phyloP scores from a whole-genome alignment of 2,888 invertebrate species.

The Acleris laterana region DNA sequence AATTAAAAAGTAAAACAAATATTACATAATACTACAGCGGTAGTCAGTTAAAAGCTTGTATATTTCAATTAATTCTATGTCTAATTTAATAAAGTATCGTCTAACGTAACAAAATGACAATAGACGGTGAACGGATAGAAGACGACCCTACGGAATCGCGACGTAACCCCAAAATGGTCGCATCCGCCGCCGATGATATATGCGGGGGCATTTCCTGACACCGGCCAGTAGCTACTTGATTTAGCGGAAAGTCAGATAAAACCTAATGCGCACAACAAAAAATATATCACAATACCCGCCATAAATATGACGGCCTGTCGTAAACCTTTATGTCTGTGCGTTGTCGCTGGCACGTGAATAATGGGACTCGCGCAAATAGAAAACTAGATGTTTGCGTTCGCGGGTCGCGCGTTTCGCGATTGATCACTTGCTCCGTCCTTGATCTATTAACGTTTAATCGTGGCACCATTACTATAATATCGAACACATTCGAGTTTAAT shows the following conservation, averaged over 20 bases:
- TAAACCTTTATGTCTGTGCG: slow-evolving; percentile 84
- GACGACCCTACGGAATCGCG: slow-evolving; percentile 62
- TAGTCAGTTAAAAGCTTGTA: no score
- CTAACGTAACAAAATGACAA: slow-evolving; percentile 59
- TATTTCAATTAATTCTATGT: not conserved
- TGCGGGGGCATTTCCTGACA: slow-evolving; percentile 82
- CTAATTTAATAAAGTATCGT: not conserved
- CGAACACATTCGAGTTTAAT: no score
- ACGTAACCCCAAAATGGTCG: slow-evolving; percentile 78
- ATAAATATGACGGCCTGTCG: slow-evolving; percentile 84
- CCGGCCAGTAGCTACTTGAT: slow-evolving; percentile 85
- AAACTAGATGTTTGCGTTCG: slow-evolving; percentile 51
- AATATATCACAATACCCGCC: slow-evolving; percentile 83
- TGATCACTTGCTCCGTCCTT: not conserved
- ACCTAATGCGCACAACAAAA: slow-evolving; percentile 84
- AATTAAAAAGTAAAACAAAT: no score
- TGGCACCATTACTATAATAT: no score
- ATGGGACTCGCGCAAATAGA: slow-evolving; percentile 69
- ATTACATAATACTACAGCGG: no score
- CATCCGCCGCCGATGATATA: slow-evolving; percentile 78
- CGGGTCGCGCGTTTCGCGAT: slow-evolving; percentile 19
- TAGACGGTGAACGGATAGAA: slow-evolving; percentile 71
- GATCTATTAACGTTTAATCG: no score
- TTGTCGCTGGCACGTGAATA: slow-evolving; percentile 80
- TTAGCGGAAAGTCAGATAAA: slow-evolving; percentile 85